Evolutionary conservation across 64 coral and sea anemone genomes (phyloP).

Genomic region (Montipora capricornis): DNA sequence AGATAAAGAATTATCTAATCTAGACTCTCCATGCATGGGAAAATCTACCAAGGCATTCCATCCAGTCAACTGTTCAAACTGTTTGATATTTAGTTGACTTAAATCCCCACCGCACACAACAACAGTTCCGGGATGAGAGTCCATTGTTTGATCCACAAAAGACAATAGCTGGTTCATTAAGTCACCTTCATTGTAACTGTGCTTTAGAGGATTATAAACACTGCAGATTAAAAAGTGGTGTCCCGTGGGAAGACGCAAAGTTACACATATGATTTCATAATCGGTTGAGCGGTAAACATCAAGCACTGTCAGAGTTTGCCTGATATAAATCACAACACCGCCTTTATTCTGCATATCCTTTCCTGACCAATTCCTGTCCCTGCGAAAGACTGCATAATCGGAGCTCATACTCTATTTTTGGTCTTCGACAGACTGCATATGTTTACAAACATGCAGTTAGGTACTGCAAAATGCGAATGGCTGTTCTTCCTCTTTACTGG

Average conservation of each 20-base stretch:
- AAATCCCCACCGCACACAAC: slow-evolving; percentile 9
- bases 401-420: slow-evolving; percentile 47
- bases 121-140: slow-evolving; percentile 10
- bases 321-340: slow-evolving; percentile 54
- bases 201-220: slow-evolving; percentile 48
- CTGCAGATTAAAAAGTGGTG: slow-evolving; percentile 25
- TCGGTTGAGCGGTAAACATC: slow-evolving; percentile 14
- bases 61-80: slow-evolving; percentile 15
- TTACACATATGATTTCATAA: slow-evolving; percentile 47
- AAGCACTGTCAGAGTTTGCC: slow-evolving; percentile 45
- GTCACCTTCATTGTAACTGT: slow-evolving; percentile 50
- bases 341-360: slow-evolving; percentile 45
- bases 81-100: slow-evolving; percentile 13
- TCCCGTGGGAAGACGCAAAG: slow-evolving; percentile 27
- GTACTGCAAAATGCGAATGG: slow-evolving; percentile 29
- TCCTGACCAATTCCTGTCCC: slow-evolving; percentile 33
- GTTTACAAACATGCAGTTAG: slow-evolving; percentile 53
- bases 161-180: slow-evolving; percentile 24
- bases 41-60: slow-evolving; percentile 18
- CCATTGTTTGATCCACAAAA: slow-evolving; percentile 11
- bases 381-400: slow-evolving; percentile 23
- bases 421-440: slow-evolving; percentile 55
- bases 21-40: not conserved
- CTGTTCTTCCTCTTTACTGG: slow-evolving; percentile 28
- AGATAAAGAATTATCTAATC: slow-evolving; percentile 1